Conservation (phyloP, 2,888 invertebrate genomes). For the Leuctra nigra region DNA sequence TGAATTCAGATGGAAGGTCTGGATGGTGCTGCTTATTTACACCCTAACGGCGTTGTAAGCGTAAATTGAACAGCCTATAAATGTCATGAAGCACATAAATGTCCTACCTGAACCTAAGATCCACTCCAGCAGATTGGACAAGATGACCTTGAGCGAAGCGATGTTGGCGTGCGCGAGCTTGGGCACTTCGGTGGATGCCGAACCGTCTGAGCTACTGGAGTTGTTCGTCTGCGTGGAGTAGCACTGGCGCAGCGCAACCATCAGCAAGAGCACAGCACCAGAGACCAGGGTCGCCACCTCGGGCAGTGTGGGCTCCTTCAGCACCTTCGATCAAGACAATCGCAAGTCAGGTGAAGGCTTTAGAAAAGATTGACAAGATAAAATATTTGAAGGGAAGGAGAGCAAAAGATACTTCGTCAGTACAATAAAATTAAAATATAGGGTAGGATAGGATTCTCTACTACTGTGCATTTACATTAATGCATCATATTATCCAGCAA, state of each 20-base stretch:
- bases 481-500: no score
- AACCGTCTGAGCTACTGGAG: slow-evolving; percentile 3
- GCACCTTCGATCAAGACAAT: slow-evolving; percentile 41
- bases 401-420: no score
- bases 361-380: no score
- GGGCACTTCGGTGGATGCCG: neutral
- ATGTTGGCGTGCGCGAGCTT: slow-evolving; percentile 52
- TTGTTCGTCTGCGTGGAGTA: slow-evolving; percentile 48
- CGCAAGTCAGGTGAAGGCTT: no score
- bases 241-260: slow-evolving; percentile 69
- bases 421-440: no score
- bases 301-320: slow-evolving; percentile 60
- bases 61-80: no score
- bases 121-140: slow-evolving; percentile 75
- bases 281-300: slow-evolving; percentile 74
- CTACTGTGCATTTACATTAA: no score
- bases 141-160: slow-evolving; percentile 59
- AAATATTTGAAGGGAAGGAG: no score
- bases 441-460: no score
- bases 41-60: no score
- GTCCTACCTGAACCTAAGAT: slow-evolving; percentile 55
- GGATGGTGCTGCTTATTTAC: no score
- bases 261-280: slow-evolving; percentile 68
- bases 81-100: neutral
- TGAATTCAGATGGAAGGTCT: no score